Conservation (phyloP, 2,888 invertebrate species). For the Phasia obesa region DNA sequence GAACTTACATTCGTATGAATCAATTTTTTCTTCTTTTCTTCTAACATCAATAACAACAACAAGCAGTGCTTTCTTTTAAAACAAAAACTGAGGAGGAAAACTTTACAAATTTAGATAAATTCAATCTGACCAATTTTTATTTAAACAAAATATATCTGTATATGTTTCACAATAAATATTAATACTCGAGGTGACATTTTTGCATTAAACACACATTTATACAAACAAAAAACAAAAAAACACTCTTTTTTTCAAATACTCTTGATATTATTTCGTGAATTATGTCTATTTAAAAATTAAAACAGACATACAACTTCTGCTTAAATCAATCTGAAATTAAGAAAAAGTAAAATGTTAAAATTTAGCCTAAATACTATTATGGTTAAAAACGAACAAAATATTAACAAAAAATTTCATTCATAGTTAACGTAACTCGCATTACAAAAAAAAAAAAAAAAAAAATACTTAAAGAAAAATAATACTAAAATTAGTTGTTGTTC, state of each 20-base stretch:
- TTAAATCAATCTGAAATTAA: not conserved
- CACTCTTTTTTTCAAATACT: not conserved
- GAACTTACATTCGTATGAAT: conserved; percentile 78
- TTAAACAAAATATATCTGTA: too few relatives aligned
- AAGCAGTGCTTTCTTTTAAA: conserved; percentile 49
- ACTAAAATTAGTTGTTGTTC: conserved; percentile 42
- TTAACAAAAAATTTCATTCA: conserved; percentile 6
- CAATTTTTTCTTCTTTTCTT: conserved; percentile 3
- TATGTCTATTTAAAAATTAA: not conserved
- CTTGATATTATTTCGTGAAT: too few relatives aligned
- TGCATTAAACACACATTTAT: conserved; percentile 53
- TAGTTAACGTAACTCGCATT: conserved; percentile 55
- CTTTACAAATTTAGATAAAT: conserved; percentile 38
- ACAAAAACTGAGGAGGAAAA: conserved; percentile 23
- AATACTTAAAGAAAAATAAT: conserved; percentile 2
- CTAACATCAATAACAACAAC: conserved; percentile 42
- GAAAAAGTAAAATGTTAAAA: conserved; percentile 52
- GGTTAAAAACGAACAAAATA: conserved; percentile 1
- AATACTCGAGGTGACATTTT: conserved; percentile 17
- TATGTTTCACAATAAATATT: not conserved
- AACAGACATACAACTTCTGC: not conserved
- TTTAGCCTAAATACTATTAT: conserved; percentile 33
- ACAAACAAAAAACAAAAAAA: not conserved
- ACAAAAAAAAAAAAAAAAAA: conserved; percentile 16
- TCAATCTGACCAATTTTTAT: conserved; percentile 69